Conservation (phyloP, 2,888 invertebrate genomes). For the Drosophila recens region DNA sequence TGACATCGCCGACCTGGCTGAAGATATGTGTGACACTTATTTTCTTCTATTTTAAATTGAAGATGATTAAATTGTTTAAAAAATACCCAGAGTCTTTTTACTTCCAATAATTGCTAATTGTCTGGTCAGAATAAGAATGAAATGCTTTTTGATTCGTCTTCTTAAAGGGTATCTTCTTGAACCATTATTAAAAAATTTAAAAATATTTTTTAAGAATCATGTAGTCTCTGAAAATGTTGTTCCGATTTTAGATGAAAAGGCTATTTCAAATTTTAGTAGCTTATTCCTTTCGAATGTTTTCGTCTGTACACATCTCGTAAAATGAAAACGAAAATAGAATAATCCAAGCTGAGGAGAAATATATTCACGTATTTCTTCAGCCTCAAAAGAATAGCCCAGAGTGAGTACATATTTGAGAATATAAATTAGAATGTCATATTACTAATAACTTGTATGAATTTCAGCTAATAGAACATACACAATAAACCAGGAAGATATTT, state of each 20-base stretch:
- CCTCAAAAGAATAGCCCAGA: not conserved
- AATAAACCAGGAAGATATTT: constrained; percentile 8
- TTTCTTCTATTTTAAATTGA: constrained; percentile 9
- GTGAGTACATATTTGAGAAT: not conserved
- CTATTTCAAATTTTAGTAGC: rapidly evolving
- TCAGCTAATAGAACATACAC: not conserved
- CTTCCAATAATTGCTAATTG: too few relatives aligned
- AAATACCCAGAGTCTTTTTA: too few relatives aligned
- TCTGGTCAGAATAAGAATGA: too few relatives aligned
- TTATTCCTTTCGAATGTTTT: constrained; percentile 16
- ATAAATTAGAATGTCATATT: not conserved
- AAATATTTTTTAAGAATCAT: not conserved
- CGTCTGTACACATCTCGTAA: constrained; percentile 6
- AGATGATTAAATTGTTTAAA: not conserved
- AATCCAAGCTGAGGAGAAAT: constrained; percentile 4
- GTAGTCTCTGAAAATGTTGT: not conserved
- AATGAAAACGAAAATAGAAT: constrained; percentile 14
- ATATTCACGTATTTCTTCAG: constrained; percentile 16
- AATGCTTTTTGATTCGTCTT: too few relatives aligned
- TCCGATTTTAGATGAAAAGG: not conserved
- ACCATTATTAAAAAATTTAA: too few relatives aligned
- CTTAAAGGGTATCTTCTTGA: too few relatives aligned
- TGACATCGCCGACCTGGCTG: not conserved
- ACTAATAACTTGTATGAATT: not conserved
- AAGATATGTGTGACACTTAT: not conserved